Conservation (phyloP, 2,113 vertebrate genomes). For the Pseudorasbora parva region DNA sequence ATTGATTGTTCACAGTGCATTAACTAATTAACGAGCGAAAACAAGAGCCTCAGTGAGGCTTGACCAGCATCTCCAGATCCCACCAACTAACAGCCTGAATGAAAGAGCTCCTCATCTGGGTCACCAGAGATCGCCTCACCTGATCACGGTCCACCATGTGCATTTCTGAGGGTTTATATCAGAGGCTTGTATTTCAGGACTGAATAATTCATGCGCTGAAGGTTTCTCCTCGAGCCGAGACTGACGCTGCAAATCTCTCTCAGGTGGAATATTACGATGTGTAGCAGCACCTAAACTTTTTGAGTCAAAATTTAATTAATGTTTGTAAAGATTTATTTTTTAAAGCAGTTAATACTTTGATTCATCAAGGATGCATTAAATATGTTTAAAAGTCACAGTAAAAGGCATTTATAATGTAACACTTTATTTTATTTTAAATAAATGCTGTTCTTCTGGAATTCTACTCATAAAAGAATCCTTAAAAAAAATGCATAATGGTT, state of each 20-base stretch:
- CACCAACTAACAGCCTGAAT: background rate
- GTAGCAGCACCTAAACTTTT: background rate
- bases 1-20: too few species aligned
- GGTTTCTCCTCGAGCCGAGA: background rate
- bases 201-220: conserved; percentile 14
- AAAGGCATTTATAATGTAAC: background rate
- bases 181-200: background rate
- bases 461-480: background rate
- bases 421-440: background rate
- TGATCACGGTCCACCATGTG: background rate
- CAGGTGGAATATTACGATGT: background rate
- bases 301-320: too few species aligned
- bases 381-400: background rate
- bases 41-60: conserved; percentile 30
- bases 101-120: conserved; percentile 1
- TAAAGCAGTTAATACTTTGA: background rate
- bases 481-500: background rate
- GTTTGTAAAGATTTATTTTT: background rate
- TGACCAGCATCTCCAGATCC: background rate
- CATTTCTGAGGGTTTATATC: background rate
- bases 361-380: background rate
- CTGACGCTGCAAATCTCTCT: background rate
- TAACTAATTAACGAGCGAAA: background rate
- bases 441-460: background rate
- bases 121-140: background rate